These are phyloP conservation scores for Phenacoccus solenopsis DNA, from an alignment of 1,140 invertebrate species.

Conservation along the genomic window DNA sequence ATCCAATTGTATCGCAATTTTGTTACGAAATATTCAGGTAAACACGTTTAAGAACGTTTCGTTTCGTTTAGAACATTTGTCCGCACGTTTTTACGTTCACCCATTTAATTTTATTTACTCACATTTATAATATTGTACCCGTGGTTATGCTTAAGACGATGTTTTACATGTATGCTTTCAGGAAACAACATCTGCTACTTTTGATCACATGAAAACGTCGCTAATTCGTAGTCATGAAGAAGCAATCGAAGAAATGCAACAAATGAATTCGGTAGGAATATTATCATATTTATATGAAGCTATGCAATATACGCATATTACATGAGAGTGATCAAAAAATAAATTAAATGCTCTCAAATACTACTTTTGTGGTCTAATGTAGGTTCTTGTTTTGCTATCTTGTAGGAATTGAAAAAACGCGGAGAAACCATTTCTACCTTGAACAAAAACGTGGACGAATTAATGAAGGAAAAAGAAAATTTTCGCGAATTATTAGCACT, in stretches of 20 bases:
- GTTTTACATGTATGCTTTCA: no score
- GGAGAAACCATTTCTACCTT: background rate
- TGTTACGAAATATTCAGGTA: background rate
- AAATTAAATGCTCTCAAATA: background rate
- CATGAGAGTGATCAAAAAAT: background rate
- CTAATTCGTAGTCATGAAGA: background rate
- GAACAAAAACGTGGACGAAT: background rate
- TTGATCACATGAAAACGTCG: background rate
- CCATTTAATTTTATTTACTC: no score
- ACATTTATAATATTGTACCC: no score
- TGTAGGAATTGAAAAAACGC: background rate
- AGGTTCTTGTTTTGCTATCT: background rate
- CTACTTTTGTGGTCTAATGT: background rate
- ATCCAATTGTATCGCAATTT: background rate
- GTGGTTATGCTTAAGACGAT: no score
- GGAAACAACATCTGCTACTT: background rate
- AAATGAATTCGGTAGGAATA: background rate
- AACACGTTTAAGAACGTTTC: background rate
- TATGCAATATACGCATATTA: background rate
- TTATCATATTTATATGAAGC: background rate
- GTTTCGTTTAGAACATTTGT: no score
- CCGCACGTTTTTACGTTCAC: no score
- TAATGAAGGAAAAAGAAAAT: background rate
- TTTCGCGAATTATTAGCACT: background rate
- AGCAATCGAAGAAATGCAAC: slow-evolving; percentile 3